A percentile compares a stretch with the other conserved stretches of the same genome.
Evolutionary conservation across 2,113 vertebrate genomes (phyloP).

Genomic region (Carlito syrichta): DNA sequence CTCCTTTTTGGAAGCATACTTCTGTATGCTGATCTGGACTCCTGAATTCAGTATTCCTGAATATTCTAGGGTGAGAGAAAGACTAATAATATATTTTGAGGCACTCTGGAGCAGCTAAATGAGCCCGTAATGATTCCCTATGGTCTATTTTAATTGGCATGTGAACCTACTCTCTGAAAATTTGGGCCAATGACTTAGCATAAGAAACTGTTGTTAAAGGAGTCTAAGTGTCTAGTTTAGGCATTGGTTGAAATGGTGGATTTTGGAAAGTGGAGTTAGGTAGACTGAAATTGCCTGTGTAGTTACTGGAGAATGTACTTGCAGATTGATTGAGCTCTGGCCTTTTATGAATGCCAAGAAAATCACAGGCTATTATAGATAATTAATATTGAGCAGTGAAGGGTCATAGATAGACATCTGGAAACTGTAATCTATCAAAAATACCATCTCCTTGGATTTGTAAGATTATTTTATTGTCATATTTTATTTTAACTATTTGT

Average conservation of each 20-base stretch:
- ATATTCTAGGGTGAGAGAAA: constrained; percentile 24
- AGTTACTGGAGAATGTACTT: constrained; percentile 45
- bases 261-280: background rate
- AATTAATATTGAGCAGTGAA: constrained; percentile 3
- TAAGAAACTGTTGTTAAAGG: background rate
- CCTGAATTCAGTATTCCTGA: constrained; percentile 36
- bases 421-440: constrained; percentile 28
- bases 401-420: constrained; percentile 28
- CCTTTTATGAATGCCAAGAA: constrained; percentile 47
- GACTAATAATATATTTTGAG: constrained; percentile 15
- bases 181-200: constrained; percentile 13
- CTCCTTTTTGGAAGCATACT: constrained; percentile 65
- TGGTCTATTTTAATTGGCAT: constrained; percentile 60
- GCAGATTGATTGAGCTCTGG: constrained; percentile 17
- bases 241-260: constrained; percentile 23
- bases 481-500: constrained; percentile 38
- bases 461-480: constrained; percentile 24
- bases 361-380: constrained; percentile 37
- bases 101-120: background rate
- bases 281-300: constrained; percentile 13
- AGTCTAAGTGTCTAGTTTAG: background rate
- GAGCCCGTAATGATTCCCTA: background rate
- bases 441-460: constrained; percentile 1
- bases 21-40: constrained; percentile 53
- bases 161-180: constrained; percentile 42